Evolutionary conservation across 2,888 invertebrate genomes (phyloP).

Genomic region (Hyles lineata): DNA sequence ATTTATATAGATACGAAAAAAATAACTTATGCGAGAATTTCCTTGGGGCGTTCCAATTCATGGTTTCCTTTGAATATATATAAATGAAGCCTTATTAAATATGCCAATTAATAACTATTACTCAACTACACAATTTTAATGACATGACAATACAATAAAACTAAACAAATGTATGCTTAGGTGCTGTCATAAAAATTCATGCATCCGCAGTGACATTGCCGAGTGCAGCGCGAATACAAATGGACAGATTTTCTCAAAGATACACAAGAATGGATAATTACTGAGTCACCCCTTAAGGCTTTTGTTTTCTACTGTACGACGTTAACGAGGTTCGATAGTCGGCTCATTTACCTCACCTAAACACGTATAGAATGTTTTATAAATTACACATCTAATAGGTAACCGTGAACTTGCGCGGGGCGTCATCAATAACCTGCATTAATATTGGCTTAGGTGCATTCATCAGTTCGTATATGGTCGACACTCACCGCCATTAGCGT

Average conservation of each 20-base stretch:
- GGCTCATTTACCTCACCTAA: slow-evolving; percentile 62
- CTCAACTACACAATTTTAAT: not conserved
- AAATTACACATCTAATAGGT: slow-evolving; percentile 74
- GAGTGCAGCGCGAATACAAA: slow-evolving; percentile 21
- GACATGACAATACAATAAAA: not conserved
- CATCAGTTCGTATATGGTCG: slow-evolving; percentile 71
- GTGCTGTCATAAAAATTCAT: slow-evolving; percentile 8
- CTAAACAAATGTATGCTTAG: slow-evolving; percentile 3
- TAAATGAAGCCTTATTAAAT: no score
- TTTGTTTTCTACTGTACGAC: slow-evolving; percentile 42
- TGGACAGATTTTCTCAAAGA: not conserved
- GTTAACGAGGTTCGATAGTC: slow-evolving; percentile 58
- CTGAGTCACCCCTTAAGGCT: slow-evolving; percentile 20
- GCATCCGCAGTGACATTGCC: slow-evolving; percentile 21
- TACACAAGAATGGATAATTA: slow-evolving; percentile 15
- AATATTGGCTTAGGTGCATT: slow-evolving; percentile 78
- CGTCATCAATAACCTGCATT: slow-evolving; percentile 79
- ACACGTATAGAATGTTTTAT: slow-evolving; percentile 66
- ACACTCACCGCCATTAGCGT: slow-evolving; percentile 79
- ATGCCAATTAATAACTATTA: no score
- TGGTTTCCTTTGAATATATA: no score
- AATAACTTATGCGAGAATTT: no score
- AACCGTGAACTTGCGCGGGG: slow-evolving; percentile 74
- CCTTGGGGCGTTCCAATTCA: no score
- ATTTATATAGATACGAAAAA: no score